Evolutionary conservation across 2,888 invertebrate genomes (phyloP), one percentile per base, ranked within the genome.

Genomic region (Diarsia mendica): DNA sequence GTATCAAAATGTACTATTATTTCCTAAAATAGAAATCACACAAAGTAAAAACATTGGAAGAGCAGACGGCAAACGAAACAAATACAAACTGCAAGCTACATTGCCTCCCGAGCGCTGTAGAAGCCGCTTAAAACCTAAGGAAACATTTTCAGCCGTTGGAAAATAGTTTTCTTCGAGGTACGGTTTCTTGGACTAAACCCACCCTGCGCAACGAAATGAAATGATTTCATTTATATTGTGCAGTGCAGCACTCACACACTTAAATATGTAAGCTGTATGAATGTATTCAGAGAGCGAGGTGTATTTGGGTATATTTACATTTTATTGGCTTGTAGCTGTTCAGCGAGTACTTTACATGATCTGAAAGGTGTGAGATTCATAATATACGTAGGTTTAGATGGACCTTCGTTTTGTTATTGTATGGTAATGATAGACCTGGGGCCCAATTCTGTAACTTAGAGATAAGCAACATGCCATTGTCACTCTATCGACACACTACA

Each of bases 121-220:
- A 85, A 85, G 84, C 82, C 76, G 86, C 86, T 84, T 84, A 81
- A 80, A 79, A 81, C 75, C 76, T 75, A 74, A 53, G 63, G 61
- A 78, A 77, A 84, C 70, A 67, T 75, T 76, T 79, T 53, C 79
- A 80, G 75, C 46, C 69, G 70, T 63, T 72, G 79, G 65, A 67
- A 83, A 86, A 84, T 80, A 84, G 83, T 82, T 86, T 83, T 77
- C 78, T 75, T 68, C 23, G 82, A 51, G 69, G 48, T 53, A 60
- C 66, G 70, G 74, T 77, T 79, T 77, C 78, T 65, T 51, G 69
- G 72, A 58, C 64, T 77, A 63, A 83, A 75, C 71, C 79, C 64
- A n/a, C n/a, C 75, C 67, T 58, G 73, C 71, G 72, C 33, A 69
- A 61, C 63, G 74, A 83, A 80, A 83, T 79, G 75, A 77, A 85